Base-by-base conservation (phyloP, 2,888 invertebrate genomes). In the Shargacucullia verbasci region DNA sequence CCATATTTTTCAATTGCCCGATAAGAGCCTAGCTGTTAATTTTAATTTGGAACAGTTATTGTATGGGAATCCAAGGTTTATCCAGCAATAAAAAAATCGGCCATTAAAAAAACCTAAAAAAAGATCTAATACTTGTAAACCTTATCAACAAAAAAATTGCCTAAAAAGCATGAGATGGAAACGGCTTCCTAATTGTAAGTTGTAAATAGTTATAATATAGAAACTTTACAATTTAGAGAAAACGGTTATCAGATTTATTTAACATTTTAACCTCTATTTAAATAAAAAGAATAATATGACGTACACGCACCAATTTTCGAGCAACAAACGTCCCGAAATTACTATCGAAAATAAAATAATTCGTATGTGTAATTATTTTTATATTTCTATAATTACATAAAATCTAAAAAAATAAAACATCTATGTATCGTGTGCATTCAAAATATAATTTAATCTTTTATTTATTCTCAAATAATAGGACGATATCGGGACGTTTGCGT, bases 141-240 rank as follows among this genome's bases (percentile, higher is more conserved):
- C 50, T 43, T 40, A 45, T 47, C 13, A 45, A 57, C 49, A 70
- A 20, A 38, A 56, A 62, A 57, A 50, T 39, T 58, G 39, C 27
- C 39, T 54, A 57, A 59, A 54, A 65, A 63, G 57, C 62, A 59
- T 60, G 53, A 61, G 33, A 68, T 63, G 54, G 41, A 27, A 56
- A 59, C 61, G 45, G 44, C 29, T 47, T 70, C 15, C 27, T n/a
- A n/a, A n/a, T n/a, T n/a, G n/a, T 48, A 61, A 27, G 39, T 63
- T 64, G 55, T 70, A 66, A 63, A 72, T 64, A 62, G 59, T 65
- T 66, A 58, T 66, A 66, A 14, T 67, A 62, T 59, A 72, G 53
- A 76, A 70, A 55, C 35, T 65, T 65, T 70, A 68, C 54, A 65
- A 70, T 75, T 65, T 61, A 65, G 62, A 62, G 52, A 59, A 62